phyloP scores from a whole-genome alignment of 2,797 vertebrate genomes.

The Cossypha niveicapilla region DNA sequence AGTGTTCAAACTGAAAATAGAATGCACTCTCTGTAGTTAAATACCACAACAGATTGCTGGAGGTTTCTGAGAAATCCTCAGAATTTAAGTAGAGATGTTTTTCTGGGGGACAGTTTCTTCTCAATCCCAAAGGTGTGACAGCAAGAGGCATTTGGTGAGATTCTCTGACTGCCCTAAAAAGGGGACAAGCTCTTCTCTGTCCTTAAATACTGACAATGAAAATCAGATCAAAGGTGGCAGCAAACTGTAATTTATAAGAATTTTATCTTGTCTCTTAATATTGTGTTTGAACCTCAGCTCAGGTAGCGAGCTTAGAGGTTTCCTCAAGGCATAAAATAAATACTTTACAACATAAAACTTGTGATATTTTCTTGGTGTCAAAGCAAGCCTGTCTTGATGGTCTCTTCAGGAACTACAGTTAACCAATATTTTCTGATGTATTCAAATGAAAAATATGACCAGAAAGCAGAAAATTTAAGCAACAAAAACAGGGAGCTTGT shows the following conservation, averaged over 20 bases:
- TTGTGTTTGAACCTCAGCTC: background rate
- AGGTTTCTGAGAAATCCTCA: background rate
- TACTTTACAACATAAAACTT: background rate
- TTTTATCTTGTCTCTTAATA: background rate
- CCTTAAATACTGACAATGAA: background rate
- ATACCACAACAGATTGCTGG: background rate
- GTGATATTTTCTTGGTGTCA: background rate
- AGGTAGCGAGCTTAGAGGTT: background rate
- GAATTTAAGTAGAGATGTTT: background rate
- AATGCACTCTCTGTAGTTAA: background rate
- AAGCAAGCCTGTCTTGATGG: background rate
- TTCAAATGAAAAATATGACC: background rate
- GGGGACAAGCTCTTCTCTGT: background rate
- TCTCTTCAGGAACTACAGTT: background rate
- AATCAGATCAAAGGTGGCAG: background rate
- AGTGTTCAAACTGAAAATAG: background rate
- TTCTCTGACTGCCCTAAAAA: background rate
- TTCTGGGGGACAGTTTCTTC: background rate
- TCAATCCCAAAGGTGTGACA: background rate
- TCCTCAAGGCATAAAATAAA: background rate
- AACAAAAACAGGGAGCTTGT: accelerated
- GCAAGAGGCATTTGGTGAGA: background rate
- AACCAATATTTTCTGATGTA: background rate
- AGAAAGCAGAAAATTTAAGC: background rate
- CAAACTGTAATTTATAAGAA: background rate